These are phyloP conservation scores for Columba janthina DNA, from an alignment of 2,113 vertebrate genomes.

Conservation along the genomic window DNA sequence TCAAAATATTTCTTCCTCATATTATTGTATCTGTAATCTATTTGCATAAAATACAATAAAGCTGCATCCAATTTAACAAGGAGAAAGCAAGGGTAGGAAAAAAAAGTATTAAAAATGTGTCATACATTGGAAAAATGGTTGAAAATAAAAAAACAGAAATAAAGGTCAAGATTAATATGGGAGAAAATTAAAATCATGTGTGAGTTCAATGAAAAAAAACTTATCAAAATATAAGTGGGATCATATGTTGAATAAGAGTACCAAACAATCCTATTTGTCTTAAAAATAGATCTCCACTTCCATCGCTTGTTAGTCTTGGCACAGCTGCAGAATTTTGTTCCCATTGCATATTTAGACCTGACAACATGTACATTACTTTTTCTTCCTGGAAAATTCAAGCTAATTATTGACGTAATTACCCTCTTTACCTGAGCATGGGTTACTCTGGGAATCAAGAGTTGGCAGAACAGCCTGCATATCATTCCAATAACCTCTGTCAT, in stretches of 20 bases:
- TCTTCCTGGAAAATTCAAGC: conserved; percentile 28
- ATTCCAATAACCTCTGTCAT: background rate
- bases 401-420: conserved; percentile 17
- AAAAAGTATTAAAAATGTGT: background rate
- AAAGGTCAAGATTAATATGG: background rate
- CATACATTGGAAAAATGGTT: background rate
- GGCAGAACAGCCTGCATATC: background rate
- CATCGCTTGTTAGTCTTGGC: conserved; percentile 50
- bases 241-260: background rate
- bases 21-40: background rate
- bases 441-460: conserved; percentile 21
- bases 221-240: background rate
- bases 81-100: background rate
- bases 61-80: background rate
- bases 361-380: background rate
- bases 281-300: conserved; percentile 42
- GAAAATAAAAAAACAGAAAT: background rate
- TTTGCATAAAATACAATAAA: background rate
- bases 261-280: background rate
- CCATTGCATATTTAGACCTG: conserved; percentile 27
- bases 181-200: background rate
- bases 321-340: conserved; percentile 39
- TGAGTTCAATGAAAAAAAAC: background rate
- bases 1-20: background rate
- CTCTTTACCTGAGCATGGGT: conserved; percentile 14